Percentiles rank a stretch among this genome's conserved stretches.
phyloP scores from a whole-genome alignment of 2,797 vertebrate genomes.

The Neostethus bicornis region DNA sequence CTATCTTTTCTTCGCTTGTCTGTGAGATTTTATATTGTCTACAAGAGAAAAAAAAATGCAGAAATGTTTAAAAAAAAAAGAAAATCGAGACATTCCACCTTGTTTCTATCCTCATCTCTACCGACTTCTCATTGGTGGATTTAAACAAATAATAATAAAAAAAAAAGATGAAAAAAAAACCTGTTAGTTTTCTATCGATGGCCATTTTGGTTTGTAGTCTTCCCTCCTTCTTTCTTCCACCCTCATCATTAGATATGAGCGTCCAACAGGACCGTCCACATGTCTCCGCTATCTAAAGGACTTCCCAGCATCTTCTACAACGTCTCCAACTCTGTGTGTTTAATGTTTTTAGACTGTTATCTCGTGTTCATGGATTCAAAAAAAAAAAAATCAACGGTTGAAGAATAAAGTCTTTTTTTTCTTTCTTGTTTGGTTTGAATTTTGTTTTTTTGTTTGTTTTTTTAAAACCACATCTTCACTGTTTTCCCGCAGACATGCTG shows the following conservation, averaged over 20 bases:
- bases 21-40: slow-evolving; percentile 84
- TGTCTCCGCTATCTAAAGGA: slow-evolving; percentile 73
- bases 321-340: slow-evolving; percentile 80
- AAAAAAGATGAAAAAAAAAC: slow-evolving; percentile 71
- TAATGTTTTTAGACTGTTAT: slow-evolving; percentile 84
- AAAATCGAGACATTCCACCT: slow-evolving; percentile 66
- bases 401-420: slow-evolving; percentile 59
- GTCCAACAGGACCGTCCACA: slow-evolving; percentile 75
- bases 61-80: slow-evolving; percentile 50
- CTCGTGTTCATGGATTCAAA: slow-evolving; percentile 78
- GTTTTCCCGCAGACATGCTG: slow-evolving; percentile 67
- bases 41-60: slow-evolving; percentile 63
- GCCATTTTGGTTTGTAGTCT: slow-evolving; percentile 78
- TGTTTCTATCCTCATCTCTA: slow-evolving; percentile 45
- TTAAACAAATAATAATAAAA: slow-evolving; percentile 32
- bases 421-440: slow-evolving; percentile 53
- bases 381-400: slow-evolving; percentile 54
- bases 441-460: slow-evolving; percentile 38
- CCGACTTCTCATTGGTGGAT: slow-evolving; percentile 58
- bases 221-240: not conserved
- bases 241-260: slow-evolving; percentile 73
- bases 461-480: slow-evolving; percentile 65
- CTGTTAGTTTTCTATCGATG: slow-evolving; percentile 82
- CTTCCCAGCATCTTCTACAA: slow-evolving; percentile 74
- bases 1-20: slow-evolving; percentile 78